Evolutionary conservation across 2,888 invertebrate genomes (phyloP), one percentile per base, ranked within the genome.

Genomic region (Trissolcus brochymenae): DNA sequence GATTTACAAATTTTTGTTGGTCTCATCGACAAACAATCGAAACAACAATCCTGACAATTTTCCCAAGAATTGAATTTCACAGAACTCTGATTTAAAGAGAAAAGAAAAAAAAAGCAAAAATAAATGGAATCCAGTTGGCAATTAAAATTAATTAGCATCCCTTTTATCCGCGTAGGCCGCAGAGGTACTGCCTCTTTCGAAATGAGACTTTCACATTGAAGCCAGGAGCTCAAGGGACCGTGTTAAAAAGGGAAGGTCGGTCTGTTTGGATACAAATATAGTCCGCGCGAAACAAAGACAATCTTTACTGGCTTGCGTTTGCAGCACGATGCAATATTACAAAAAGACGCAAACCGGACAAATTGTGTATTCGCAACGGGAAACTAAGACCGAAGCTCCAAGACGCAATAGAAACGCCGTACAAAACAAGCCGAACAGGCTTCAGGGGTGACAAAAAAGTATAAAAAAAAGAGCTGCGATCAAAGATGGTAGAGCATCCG

Each of bases 231-330:
- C 65, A 77, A 79, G 75, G 77, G 72, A 79, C 70, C 53, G 75
- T 53, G 73, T 70, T 64, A 50, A 71, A 77, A 71, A 76, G 76
- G 67, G 78, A 80, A 79, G 77, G 75, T 67, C 77, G 77, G 65
- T n/a, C 46, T 40, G 80, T 80, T 81, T 80, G 79, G 71, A 73
- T 67, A 77, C 83, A 83, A 85, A 84, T 85, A 84, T 83, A 85
- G 82, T 81, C 67, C 76, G 81, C 81, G 81, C 79, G n/a, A n/a
- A 80, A 80, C 78, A 61, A 76, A 81, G 77, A 80, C 81, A 19
- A 19, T 19, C 2, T 19, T 19, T 19, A 2, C 19, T 19, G 19
- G 19, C 75, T 75, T n/a, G n/a, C n/a, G n/a, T n/a, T 61, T 59
- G 17, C 61, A 62, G 71, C 60, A 55, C 16, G 35, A 57, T 62